A percentile compares a stretch with the other conserved stretches of the same genome.
These are phyloP conservation scores for Menidia menidia DNA, from an alignment of 2,797 vertebrate genomes.

Conservation along the genomic window DNA sequence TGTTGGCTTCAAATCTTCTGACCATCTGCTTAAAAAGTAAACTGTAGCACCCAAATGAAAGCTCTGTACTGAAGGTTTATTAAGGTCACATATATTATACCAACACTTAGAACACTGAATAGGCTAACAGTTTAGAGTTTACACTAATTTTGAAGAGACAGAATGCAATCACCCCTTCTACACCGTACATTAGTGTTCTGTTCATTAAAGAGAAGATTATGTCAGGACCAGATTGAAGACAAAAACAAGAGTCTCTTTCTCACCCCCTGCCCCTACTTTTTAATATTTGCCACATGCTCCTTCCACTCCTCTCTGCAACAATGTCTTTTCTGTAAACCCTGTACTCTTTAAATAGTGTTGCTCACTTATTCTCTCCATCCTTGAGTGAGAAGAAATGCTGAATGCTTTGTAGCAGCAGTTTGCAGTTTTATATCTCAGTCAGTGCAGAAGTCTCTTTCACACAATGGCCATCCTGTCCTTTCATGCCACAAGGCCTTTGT, in stretches of 20 bases:
- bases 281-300: slow-evolving; percentile 51
- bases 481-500: slow-evolving; percentile 45
- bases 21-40: slow-evolving; percentile 48
- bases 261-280: slow-evolving; percentile 18
- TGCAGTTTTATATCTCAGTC: slow-evolving; percentile 44
- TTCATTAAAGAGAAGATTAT: slow-evolving; percentile 64
- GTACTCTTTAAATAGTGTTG: slow-evolving; percentile 56
- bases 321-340: slow-evolving; percentile 51
- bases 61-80: slow-evolving; percentile 68
- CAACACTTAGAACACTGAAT: slow-evolving; percentile 80
- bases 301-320: slow-evolving; percentile 49
- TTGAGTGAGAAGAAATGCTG: slow-evolving; percentile 55
- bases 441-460: slow-evolving; percentile 29
- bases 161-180: slow-evolving; percentile 63
- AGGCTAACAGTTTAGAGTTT: slow-evolving; percentile 79
- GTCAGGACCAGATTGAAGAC: slow-evolving; percentile 66
- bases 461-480: slow-evolving; percentile 31
- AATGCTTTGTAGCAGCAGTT: slow-evolving; percentile 66
- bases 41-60: slow-evolving; percentile 69
- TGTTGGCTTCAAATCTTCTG: slow-evolving; percentile 46
- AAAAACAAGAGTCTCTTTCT: slow-evolving; percentile 53
- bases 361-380: slow-evolving; percentile 46
- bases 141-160: slow-evolving; percentile 76
- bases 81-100: slow-evolving; percentile 81
- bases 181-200: slow-evolving; percentile 55